phyloP scores from a whole-genome alignment of 1,140 invertebrate genomes.

The Cepaea nemoralis region DNA sequence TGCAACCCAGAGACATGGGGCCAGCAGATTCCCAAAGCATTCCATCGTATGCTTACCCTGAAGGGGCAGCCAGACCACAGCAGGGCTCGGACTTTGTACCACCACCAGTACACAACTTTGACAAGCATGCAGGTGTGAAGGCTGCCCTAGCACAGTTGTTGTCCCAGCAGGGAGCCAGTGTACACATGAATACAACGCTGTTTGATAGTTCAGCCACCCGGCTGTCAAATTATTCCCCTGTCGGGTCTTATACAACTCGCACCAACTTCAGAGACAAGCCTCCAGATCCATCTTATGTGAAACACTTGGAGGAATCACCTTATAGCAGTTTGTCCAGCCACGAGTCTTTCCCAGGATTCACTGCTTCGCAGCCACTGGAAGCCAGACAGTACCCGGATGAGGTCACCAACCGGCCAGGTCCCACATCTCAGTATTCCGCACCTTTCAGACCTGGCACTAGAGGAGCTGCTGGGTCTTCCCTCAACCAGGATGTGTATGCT shows the following conservation, averaged over 20 bases:
- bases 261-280: not conserved
- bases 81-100: not conserved
- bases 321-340: constrained; percentile 1
- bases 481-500: constrained; percentile 8
- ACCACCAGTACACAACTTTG: not conserved
- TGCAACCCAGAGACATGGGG: not conserved
- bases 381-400: not conserved
- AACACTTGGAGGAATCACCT: not conserved
- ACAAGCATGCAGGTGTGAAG: constrained; percentile 75
- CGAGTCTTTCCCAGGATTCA: not conserved
- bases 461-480: not conserved
- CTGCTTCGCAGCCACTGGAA: not conserved
- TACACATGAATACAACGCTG: constrained; percentile 47
- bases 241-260: not conserved
- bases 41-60: not conserved
- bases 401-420: not conserved
- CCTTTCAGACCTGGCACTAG: constrained; percentile 13
- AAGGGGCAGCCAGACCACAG: not conserved
- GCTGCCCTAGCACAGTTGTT: constrained; percentile 75
- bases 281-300: not conserved
- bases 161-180: constrained; percentile 73
- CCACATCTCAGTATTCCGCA: constrained; percentile 11
- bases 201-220: not conserved
- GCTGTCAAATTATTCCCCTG: not conserved
- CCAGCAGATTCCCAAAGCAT: not conserved